A percentile compares a stretch with the other conserved stretches of the same genome.
Conservation (phyloP, 2,888 invertebrate genomes). For the Yponomeuta malinellus region DNA sequence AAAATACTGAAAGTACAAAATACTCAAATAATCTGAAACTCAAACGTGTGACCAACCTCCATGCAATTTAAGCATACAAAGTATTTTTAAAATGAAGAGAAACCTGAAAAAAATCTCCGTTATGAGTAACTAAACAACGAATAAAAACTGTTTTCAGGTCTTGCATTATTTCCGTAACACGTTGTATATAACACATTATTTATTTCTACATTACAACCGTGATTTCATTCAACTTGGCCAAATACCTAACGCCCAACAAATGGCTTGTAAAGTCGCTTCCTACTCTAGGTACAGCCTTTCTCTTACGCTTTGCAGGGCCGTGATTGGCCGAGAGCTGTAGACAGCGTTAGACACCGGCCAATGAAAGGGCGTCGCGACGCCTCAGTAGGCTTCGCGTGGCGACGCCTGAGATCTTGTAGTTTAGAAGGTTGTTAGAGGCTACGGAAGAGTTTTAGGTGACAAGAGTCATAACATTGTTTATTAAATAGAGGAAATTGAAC, state of each 20-base stretch:
- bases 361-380: conserved; percentile 32
- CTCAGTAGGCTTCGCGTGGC: conserved; percentile 52
- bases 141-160: too few relatives aligned
- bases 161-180: too few relatives aligned
- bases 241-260: conserved; percentile 29
- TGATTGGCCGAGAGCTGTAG: conserved; percentile 53
- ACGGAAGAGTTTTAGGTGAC: not conserved
- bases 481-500: too few relatives aligned
- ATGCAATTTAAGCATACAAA: too few relatives aligned
- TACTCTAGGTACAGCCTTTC: conserved; percentile 43
- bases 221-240: conserved; percentile 11
- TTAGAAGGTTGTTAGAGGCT: conserved; percentile 11
- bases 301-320: conserved; percentile 23
- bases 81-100: too few relatives aligned
- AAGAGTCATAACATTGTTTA: not conserved
- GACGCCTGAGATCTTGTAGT: conserved; percentile 38
- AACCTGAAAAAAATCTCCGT: too few relatives aligned
- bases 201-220: too few relatives aligned
- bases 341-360: conserved; percentile 36
- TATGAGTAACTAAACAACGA: too few relatives aligned
- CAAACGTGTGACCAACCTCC: too few relatives aligned
- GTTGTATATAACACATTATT: too few relatives aligned
- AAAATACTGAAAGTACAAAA: too few relatives aligned
- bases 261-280: conserved; percentile 33
- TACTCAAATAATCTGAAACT: too few relatives aligned